Base-by-base conservation (phyloP, 2,113 vertebrate genomes). In the Callipepla squamata region DNA sequence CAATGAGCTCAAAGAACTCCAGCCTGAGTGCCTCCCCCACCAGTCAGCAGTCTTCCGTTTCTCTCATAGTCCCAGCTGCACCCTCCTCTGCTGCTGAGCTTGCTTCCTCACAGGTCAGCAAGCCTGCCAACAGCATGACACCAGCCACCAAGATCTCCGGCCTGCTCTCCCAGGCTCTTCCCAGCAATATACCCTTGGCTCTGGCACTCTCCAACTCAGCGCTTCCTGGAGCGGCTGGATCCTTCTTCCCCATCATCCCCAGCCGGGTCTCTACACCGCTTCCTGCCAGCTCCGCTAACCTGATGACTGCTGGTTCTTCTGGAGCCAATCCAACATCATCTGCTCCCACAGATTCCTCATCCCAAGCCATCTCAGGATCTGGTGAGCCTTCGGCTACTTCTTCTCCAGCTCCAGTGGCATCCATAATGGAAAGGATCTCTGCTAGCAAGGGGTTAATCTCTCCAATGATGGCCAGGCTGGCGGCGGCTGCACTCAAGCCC, bases 1-100 rank as follows among this genome's bases (percentile, higher is more conserved):
- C 98, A 90, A 98, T 99, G 95, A 99, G 99, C 98, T 99, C 99
- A 96, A 99, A 99, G 98, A 99, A 99, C 98, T 99, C 99, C 96
- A 99, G 99, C 97, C 98, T 99, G 97, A 99, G 99, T 97, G 99
- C 99, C 97, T 99, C 99, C 21, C 99, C 99, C 2, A 99, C 99
- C n/a, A 99, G 99, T 92, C 99, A 99, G 91, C 99, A 99, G 97
- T 98, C 99, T 95, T 98, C 98, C 42, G 95, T 98, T 66, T 98
- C 98, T 28, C 98, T 99, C 94, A 95, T 98, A 50, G 76, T 98
- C 34, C 96, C 98, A 80, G 97, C 98, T 9, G 97, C 98, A 8
- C 97, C 98, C 68, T 97, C 98, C n/a, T 97, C 98, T 66, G 96
- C 96, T 32, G 95, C 98, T 0, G 98, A 98, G 59, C 95, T 97